phyloP scores from a whole-genome alignment of 2,113 vertebrate species.

The Mus pahari region DNA sequence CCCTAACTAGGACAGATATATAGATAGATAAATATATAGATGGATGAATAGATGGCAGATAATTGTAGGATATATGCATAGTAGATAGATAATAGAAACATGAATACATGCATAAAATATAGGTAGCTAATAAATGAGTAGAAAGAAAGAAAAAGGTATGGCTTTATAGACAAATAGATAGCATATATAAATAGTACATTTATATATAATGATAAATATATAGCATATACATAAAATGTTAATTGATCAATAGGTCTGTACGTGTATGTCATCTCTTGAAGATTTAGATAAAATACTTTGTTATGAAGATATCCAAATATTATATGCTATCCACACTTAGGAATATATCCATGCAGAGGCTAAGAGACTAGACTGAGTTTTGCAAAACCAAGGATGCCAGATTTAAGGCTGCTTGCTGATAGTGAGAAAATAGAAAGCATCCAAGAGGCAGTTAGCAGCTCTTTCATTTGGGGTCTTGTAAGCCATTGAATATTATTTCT shows the following conservation, averaged over 20 bases:
- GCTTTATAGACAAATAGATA: neutral
- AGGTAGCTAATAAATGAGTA: neutral
- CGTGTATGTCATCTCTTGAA: neutral
- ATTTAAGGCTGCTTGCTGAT: too few species aligned
- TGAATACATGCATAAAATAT: neutral
- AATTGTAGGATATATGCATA: neutral
- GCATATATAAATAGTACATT: neutral
- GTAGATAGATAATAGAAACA: neutral
- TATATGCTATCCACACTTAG: neutral
- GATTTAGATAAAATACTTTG: neutral
- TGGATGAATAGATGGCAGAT: neutral
- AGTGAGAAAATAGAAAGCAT: fast-evolving
- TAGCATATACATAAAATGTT: neutral
- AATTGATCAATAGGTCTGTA: neutral
- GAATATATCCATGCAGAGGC: neutral
- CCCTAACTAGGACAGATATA: neutral
- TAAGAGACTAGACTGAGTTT: fast-evolving
- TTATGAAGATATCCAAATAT: neutral
- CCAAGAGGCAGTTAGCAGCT: fast-evolving
- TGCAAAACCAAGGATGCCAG: neutral
- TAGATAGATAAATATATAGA: neutral
- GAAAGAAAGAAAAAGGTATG: neutral
- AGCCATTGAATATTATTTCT: neutral
- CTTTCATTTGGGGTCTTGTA: fast-evolving
- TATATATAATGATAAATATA: neutral